Percentiles rank a stretch among this genome's conserved stretches.
These are phyloP conservation scores for Chelonus insularis DNA, from an alignment of 1,140 invertebrate species.

Conservation along the genomic window DNA sequence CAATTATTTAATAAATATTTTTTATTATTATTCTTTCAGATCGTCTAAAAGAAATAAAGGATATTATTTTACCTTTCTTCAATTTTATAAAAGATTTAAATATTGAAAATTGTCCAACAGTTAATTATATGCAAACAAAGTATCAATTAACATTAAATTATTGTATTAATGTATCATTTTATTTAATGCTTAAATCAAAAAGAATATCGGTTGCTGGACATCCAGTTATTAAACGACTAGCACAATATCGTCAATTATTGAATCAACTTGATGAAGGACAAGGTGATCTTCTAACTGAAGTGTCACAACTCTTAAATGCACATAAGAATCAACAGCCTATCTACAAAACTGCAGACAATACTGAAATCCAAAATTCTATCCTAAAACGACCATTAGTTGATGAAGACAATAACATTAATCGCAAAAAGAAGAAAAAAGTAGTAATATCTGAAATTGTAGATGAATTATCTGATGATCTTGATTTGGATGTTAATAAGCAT, in stretches of 20 bases:
- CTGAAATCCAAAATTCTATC: slow-evolving; percentile 47
- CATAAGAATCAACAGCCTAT: slow-evolving; percentile 40
- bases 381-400: background rate
- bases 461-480: too few species aligned
- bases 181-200: slow-evolving; percentile 79
- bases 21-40: slow-evolving; percentile 48
- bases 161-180: slow-evolving; percentile 83
- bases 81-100: slow-evolving; percentile 64
- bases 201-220: slow-evolving; percentile 73
- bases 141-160: slow-evolving; percentile 79
- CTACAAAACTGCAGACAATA: slow-evolving; percentile 48
- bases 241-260: slow-evolving; percentile 77
- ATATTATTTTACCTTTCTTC: slow-evolving; percentile 69
- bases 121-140: slow-evolving; percentile 72
- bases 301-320: slow-evolving; percentile 50
- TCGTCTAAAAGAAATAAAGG: slow-evolving; percentile 65
- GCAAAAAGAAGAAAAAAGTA: slow-evolving; percentile 19
- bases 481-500: too few species aligned
- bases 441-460: slow-evolving; percentile 7
- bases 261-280: slow-evolving; percentile 72
- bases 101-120: slow-evolving; percentile 62
- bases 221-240: slow-evolving; percentile 81
- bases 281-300: slow-evolving; percentile 61
- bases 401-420: background rate
- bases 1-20: slow-evolving; percentile 13